These are phyloP conservation scores for Drosophila auraria DNA, from an alignment of 1,140 invertebrate genomes.

Conservation along the genomic window DNA sequence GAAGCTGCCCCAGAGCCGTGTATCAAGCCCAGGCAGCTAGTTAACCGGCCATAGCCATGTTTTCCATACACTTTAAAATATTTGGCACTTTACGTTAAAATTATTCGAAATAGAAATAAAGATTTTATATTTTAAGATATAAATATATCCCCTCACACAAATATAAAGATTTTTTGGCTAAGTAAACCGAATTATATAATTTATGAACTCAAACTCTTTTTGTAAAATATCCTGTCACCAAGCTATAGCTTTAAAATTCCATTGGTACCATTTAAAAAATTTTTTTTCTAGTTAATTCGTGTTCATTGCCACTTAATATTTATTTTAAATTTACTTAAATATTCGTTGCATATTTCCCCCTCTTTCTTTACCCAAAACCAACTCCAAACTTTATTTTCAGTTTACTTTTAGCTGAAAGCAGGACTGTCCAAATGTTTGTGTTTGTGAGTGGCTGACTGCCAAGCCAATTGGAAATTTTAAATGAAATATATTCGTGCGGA, in stretches of 20 bases:
- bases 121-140: no score
- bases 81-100: no score
- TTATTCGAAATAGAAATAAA: background rate
- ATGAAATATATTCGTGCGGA: slow-evolving; percentile 59
- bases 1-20: slow-evolving; percentile 14
- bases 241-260: no score
- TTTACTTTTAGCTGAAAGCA: slow-evolving; percentile 10
- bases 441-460: slow-evolving; percentile 32
- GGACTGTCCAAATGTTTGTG: slow-evolving; percentile 23
- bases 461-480: slow-evolving; percentile 77
- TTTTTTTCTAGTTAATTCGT: background rate
- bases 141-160: no score
- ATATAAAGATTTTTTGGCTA: no score
- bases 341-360: background rate
- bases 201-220: no score
- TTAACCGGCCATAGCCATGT: slow-evolving; percentile 50
- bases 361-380: background rate
- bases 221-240: no score
- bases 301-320: background rate
- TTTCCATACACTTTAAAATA: slow-evolving; percentile 21
- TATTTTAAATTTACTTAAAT: background rate
- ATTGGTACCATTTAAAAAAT: no score
- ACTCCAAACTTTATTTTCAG: background rate
- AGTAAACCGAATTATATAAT: no score
- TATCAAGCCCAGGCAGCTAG: slow-evolving; percentile 15